A percentile compares a stretch with the other conserved stretches of the same genome.
These are phyloP conservation scores for Hemitrygon akajei DNA, from an alignment of 2,797 vertebrate genomes.

Conservation along the genomic window DNA sequence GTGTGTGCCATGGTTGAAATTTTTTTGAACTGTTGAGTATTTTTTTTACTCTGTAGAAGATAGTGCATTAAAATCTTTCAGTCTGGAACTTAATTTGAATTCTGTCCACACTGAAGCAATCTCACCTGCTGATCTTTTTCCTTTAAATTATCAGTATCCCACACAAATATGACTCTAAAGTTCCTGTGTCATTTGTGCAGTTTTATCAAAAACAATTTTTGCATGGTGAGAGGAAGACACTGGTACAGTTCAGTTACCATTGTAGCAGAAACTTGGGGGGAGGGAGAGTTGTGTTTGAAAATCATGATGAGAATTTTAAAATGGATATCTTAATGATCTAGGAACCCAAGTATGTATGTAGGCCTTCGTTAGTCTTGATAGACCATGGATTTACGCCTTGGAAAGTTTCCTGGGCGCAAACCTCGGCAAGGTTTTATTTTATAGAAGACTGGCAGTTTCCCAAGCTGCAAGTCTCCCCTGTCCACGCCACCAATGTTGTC, in stretches of 20 bases:
- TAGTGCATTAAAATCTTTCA: background rate
- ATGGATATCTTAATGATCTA: background rate
- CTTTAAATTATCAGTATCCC: background rate
- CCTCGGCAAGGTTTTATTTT: no score
- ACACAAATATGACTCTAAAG: background rate
- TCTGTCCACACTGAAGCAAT: background rate
- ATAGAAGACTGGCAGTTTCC: no score
- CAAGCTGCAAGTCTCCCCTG: no score
- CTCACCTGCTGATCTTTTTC: no score
- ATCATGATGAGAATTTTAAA: background rate
- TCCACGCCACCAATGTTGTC: no score
- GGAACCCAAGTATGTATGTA: no score
- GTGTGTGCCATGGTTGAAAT: background rate
- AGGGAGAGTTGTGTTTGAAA: background rate
- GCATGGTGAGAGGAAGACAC: background rate
- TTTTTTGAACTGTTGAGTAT: background rate
- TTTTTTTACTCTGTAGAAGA: background rate
- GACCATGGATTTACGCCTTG: no score
- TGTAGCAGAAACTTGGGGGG: background rate
- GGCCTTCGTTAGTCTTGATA: no score
- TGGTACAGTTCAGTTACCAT: background rate
- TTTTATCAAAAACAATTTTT: background rate
- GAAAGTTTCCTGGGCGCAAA: no score
- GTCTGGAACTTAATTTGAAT: background rate
- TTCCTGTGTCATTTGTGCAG: background rate